These are phyloP conservation scores for Cremastinae sp. DNA, from an alignment of 2,888 invertebrate genomes.

Conservation along the genomic window DNA sequence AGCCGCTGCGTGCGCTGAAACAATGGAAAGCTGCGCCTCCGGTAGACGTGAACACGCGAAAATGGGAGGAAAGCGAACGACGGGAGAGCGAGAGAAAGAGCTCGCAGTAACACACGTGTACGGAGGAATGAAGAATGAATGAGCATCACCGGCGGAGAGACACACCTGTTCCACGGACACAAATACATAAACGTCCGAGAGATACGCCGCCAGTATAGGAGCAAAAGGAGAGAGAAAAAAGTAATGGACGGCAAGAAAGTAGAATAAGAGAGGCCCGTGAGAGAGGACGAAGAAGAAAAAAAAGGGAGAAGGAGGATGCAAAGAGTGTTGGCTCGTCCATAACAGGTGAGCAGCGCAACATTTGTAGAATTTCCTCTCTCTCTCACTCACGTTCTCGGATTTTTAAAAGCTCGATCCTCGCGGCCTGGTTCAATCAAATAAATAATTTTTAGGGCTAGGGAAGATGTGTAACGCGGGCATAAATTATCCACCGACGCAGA, in stretches of 20 bases:
- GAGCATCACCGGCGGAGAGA: constrained; percentile 52
- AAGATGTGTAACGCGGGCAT: constrained; percentile 68
- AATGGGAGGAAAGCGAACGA: constrained; percentile 63
- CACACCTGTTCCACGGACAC: constrained; percentile 59
- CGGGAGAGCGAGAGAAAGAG: not conserved
- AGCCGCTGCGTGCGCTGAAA: constrained; percentile 36
- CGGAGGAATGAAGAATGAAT: constrained; percentile 59
- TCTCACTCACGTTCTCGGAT: constrained; percentile 17
- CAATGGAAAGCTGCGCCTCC: constrained; percentile 55
- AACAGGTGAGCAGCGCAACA: constrained; percentile 47
- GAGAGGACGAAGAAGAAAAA: constrained; percentile 1
- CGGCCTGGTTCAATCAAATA: constrained; percentile 73
- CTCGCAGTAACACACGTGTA: constrained; percentile 13
- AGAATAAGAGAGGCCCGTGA: constrained; percentile 20
- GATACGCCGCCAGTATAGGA: constrained; percentile 21
- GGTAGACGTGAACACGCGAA: constrained; percentile 60
- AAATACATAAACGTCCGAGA: constrained; percentile 3
- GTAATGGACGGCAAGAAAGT: constrained; percentile 19
- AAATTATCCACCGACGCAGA: constrained; percentile 76
- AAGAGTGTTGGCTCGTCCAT: constrained; percentile 22
- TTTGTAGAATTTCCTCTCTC: constrained; percentile 65
- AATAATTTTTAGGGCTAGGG: constrained; percentile 74
- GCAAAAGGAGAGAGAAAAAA: constrained; percentile 2
- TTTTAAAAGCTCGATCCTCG: constrained; percentile 54
- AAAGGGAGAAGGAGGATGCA: constrained; percentile 11